Conservation (phyloP, 2,797 vertebrate genomes). For the Eidolon dupreanum region DNA sequence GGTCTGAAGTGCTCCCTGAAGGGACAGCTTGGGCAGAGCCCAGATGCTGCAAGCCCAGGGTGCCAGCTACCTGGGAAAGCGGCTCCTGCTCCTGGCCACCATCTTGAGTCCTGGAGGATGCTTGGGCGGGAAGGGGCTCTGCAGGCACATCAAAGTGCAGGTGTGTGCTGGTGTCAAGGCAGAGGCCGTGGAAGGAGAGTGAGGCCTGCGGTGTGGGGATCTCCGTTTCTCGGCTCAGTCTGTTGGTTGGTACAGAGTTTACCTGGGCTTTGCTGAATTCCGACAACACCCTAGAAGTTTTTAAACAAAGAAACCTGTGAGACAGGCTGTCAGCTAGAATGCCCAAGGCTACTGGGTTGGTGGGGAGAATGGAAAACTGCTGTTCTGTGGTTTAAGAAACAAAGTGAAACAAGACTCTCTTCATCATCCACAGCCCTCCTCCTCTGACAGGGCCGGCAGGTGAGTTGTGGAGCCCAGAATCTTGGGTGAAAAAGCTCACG, state of each 20-base stretch:
- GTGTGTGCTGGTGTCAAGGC: neutral
- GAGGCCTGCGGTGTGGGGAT: neutral
- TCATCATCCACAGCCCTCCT: neutral
- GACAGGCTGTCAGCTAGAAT: constrained; percentile 5
- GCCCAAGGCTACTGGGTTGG: neutral
- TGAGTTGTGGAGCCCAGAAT: neutral
- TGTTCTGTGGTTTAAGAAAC: neutral
- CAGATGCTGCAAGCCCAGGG: neutral
- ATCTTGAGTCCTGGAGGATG: fast-evolving
- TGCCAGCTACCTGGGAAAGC: neutral
- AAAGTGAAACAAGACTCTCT: neutral
- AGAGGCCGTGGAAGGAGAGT: neutral
- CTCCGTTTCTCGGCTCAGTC: neutral
- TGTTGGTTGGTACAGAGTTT: neutral
- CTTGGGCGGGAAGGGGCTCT: fast-evolving
- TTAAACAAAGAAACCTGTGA: constrained; percentile 62
- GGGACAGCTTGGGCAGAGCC: neutral
- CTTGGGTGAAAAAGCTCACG: neutral
- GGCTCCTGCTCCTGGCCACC: neutral
- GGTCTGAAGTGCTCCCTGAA: neutral
- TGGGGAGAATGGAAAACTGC: neutral
- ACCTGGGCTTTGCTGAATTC: constrained; percentile 85
- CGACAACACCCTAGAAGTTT: constrained; percentile 82
- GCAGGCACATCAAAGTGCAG: neutral
- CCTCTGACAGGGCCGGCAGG: neutral